Evolutionary conservation across 2,888 invertebrate genomes (phyloP).

Genomic region (Vanessa cardui): DNA sequence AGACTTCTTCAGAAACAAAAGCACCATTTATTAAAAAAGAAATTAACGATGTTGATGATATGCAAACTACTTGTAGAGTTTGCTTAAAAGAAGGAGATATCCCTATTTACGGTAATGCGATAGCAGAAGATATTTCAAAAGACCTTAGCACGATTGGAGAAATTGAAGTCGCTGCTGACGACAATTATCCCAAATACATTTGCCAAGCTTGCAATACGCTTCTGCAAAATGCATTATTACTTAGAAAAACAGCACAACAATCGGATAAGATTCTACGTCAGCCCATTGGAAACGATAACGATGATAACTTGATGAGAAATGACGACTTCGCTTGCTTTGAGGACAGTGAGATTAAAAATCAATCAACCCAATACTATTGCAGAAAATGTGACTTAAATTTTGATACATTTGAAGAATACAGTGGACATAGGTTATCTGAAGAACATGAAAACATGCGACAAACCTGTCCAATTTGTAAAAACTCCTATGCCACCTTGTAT

Average conservation of each 20-base stretch:
- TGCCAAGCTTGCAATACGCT: conserved; percentile 62
- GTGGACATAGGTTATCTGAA: conserved; percentile 57
- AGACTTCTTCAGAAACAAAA: conserved; percentile 3
- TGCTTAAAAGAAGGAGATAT: conserved; percentile 68
- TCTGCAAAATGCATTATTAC: conserved; percentile 64
- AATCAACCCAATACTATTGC: conserved; percentile 49
- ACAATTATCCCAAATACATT: conserved; percentile 63
- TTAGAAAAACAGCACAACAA: conserved; percentile 67
- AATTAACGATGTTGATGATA: conserved; percentile 30
- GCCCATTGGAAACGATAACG: conserved; percentile 40
- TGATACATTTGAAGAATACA: conserved; percentile 56
- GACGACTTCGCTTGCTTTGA: conserved; percentile 37
- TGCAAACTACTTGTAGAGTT: conserved; percentile 56
- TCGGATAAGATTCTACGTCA: conserved; percentile 57
- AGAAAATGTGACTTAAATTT: conserved; percentile 62
- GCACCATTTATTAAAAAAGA: conserved; percentile 30
- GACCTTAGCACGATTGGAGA: conserved; percentile 56
- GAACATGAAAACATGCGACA: conserved; percentile 65
- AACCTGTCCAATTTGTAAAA: conserved; percentile 64
- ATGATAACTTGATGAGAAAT: conserved; percentile 23
- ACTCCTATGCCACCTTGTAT: conserved; percentile 59
- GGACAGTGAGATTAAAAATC: conserved; percentile 38
- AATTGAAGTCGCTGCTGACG: conserved; percentile 56
- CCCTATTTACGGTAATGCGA: conserved; percentile 56
- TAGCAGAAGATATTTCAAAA: conserved; percentile 52